Conservation (phyloP, 2,888 invertebrate genomes). For the Idaea aversata region DNA sequence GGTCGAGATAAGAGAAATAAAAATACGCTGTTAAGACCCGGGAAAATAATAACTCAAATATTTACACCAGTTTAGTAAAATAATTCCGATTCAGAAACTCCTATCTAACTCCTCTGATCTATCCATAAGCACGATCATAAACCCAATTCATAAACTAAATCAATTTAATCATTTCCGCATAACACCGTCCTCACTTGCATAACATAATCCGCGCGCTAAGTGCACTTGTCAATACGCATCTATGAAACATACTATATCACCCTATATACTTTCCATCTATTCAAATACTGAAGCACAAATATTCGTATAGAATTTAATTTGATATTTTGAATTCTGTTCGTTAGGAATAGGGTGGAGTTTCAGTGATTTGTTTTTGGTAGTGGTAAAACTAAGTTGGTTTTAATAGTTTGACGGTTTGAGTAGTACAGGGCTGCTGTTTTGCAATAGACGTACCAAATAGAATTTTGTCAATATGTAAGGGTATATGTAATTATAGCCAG, state of each 20-base stretch:
- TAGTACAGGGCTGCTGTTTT: slow-evolving; percentile 58
- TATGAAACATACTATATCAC: slow-evolving; percentile 40
- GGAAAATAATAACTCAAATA: background rate
- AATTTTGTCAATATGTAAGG: slow-evolving; percentile 60
- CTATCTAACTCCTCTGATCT: background rate
- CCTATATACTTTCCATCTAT: slow-evolving; percentile 52
- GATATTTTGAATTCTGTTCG: slow-evolving; percentile 15
- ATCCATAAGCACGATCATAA: slow-evolving; percentile 3
- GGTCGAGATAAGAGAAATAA: too few species aligned
- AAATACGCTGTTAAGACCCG: too few species aligned
- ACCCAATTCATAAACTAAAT: slow-evolving; percentile 7
- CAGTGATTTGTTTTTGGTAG: background rate
- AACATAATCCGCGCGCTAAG: slow-evolving; percentile 65
- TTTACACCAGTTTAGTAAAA: background rate
- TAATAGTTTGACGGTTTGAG: slow-evolving; percentile 51
- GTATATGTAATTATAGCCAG: slow-evolving; percentile 35
- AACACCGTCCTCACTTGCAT: slow-evolving; percentile 39
- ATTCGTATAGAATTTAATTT: slow-evolving; percentile 6
- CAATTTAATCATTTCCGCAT: slow-evolving; percentile 29
- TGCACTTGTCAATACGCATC: slow-evolving; percentile 70
- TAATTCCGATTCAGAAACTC: background rate
- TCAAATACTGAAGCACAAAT: slow-evolving; percentile 45
- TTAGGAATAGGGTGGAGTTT: slow-evolving; percentile 21
- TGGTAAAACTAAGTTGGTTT: slow-evolving; percentile 29
- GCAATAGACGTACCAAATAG: slow-evolving; percentile 63